These are phyloP conservation scores for Desmophyllum pertusum DNA, from an alignment of 92 coral and sea anemone genomes.

Conservation along the genomic window DNA sequence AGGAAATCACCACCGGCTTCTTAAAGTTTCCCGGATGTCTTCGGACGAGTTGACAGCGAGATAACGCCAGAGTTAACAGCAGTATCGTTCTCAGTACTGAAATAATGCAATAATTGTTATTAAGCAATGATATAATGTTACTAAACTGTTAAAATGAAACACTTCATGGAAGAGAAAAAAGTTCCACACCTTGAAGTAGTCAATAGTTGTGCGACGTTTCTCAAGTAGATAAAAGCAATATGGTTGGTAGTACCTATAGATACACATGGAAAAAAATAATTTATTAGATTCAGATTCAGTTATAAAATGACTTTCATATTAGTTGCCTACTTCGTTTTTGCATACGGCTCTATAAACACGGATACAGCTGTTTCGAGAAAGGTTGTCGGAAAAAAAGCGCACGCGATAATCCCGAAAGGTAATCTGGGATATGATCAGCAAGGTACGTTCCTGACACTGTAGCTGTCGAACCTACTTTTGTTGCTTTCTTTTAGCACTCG, in stretches of 20 bases:
- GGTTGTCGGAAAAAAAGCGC: too few species aligned
- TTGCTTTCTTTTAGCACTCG: too few species aligned
- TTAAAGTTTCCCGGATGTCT: conserved; percentile 22
- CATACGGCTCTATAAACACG: too few species aligned
- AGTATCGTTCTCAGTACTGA: neutral
- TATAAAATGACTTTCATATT: neutral
- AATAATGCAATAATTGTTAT: neutral
- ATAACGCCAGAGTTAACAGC: conserved; percentile 32
- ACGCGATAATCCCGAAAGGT: too few species aligned
- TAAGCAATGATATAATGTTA: neutral
- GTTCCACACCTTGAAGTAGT: conserved; percentile 12
- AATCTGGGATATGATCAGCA: too few species aligned
- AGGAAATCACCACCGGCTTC: conserved; percentile 51
- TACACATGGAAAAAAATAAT: neutral
- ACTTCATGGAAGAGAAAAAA: neutral
- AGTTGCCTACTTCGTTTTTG: too few species aligned
- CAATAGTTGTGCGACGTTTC: conserved; percentile 68
- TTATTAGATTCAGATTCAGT: neutral
- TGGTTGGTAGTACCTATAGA: neutral
- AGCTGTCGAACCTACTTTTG: too few species aligned
- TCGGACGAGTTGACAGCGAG: conserved; percentile 50
- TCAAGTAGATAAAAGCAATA: conserved; percentile 50
- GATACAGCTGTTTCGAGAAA: too few species aligned
- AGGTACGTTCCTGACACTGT: too few species aligned
- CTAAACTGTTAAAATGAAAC: neutral